Conservation (phyloP, 2,888 invertebrate species). For the Napeogenes inachia region DNA sequence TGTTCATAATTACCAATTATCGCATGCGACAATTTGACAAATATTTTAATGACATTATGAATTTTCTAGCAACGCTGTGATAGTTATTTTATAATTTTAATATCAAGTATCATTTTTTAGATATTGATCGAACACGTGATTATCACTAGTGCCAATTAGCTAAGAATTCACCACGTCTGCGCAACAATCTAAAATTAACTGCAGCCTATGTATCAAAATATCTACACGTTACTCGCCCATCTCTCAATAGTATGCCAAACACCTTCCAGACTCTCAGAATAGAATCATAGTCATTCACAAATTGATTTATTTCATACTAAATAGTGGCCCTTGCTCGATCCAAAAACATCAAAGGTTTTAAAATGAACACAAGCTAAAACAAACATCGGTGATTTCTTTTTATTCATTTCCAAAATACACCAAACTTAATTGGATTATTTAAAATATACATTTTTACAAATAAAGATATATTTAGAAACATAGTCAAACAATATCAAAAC, state of each 20-base stretch:
- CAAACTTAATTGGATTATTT: background rate
- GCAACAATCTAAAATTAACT: slow-evolving; percentile 77
- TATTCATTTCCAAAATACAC: background rate
- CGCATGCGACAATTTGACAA: background rate
- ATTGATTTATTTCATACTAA: slow-evolving; percentile 56
- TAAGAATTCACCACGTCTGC: slow-evolving; percentile 76
- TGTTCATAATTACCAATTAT: slow-evolving; percentile 23
- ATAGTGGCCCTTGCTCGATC: slow-evolving; percentile 1
- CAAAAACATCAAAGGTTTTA: background rate
- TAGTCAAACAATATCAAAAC: background rate
- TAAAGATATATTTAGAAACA: slow-evolving; percentile 4
- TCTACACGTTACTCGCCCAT: slow-evolving; percentile 74
- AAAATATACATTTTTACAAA: background rate
- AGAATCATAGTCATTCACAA: slow-evolving; percentile 58
- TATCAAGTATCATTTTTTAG: slow-evolving; percentile 24
- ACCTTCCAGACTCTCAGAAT: slow-evolving; percentile 76
- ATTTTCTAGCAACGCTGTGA: no score
- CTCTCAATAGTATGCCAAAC: slow-evolving; percentile 77
- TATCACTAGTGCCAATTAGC: slow-evolving; percentile 75
- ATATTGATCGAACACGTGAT: slow-evolving; percentile 57
- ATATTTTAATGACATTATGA: no score
- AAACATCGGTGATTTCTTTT: background rate
- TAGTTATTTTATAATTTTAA: no score
- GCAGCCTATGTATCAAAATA: slow-evolving; percentile 78
- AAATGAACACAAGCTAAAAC: background rate